These are phyloP conservation scores for Sitta carolinensis DNA, from an alignment of 2,797 vertebrate genomes.

Conservation along the genomic window DNA sequence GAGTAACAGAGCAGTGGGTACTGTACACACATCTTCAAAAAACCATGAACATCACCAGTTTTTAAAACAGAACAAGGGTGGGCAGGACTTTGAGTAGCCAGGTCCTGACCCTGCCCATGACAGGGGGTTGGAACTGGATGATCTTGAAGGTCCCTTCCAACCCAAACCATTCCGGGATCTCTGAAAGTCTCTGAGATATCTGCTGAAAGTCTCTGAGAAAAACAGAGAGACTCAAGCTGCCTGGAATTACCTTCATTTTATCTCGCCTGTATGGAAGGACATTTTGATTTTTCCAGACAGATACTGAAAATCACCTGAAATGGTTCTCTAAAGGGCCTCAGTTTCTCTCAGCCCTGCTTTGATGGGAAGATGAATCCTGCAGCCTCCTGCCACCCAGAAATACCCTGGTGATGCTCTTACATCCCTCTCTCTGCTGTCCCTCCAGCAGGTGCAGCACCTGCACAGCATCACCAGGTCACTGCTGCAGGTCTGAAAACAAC, in stretches of 20 bases:
- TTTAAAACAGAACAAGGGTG: not conserved
- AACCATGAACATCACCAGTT: accelerated
- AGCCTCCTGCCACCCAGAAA: not conserved
- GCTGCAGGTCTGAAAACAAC: not conserved
- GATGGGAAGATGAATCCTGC: not conserved
- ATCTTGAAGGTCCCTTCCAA: not conserved
- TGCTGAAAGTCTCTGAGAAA: not conserved
- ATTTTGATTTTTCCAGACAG: not conserved
- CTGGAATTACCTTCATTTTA: not conserved
- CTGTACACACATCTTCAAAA: not conserved
- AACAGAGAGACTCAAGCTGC: not conserved
- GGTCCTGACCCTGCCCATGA: not conserved
- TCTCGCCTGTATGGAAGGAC: not conserved
- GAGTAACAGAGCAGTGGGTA: not conserved
- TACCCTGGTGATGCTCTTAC: not conserved
- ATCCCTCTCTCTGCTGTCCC: not conserved
- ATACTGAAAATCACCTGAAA: not conserved
- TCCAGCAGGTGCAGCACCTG: not conserved
- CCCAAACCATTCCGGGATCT: not conserved
- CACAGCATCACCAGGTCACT: not conserved
- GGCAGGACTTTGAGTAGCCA: not conserved
- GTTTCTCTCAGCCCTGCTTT: not conserved
- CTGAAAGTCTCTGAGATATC: not conserved
- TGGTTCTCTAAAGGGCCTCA: not conserved
- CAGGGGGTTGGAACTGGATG: not conserved